Conservation (phyloP, 2,797 vertebrate species). For the Myotis myotis region DNA sequence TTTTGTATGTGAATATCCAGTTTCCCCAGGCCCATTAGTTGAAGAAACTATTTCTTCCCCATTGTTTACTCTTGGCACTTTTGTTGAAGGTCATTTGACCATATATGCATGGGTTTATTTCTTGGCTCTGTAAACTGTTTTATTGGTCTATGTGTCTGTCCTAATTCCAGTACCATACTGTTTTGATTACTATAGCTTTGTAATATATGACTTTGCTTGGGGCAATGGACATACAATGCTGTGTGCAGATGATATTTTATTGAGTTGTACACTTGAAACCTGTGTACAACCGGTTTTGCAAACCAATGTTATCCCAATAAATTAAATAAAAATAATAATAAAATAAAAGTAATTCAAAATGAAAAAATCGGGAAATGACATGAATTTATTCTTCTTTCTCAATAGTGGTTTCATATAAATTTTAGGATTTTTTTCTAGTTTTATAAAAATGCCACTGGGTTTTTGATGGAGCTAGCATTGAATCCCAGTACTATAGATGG, state of each 20-base stretch:
- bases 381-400: not conserved
- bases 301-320: not conserved
- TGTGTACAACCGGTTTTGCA: not conserved
- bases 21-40: not conserved
- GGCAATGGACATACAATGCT: not conserved
- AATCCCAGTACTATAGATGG: not conserved
- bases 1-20: not conserved
- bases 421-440: not conserved
- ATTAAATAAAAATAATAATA: not conserved
- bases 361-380: not conserved
- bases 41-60: not conserved
- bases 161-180: not conserved
- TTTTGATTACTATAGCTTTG: not conserved
- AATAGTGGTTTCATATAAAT: not conserved
- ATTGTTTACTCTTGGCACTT: not conserved
- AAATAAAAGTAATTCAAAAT: not conserved
- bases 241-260: not conserved
- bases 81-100: not conserved
- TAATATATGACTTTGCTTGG: not conserved
- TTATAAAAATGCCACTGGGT: not conserved
- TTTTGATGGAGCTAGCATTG: not conserved
- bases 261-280: not conserved
- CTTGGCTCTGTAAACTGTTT: not conserved
- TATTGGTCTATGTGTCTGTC: not conserved
- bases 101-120: not conserved